Evolutionary conservation across 2,797 vertebrate species (phyloP).

Genomic region (Helarctos malayanus): DNA sequence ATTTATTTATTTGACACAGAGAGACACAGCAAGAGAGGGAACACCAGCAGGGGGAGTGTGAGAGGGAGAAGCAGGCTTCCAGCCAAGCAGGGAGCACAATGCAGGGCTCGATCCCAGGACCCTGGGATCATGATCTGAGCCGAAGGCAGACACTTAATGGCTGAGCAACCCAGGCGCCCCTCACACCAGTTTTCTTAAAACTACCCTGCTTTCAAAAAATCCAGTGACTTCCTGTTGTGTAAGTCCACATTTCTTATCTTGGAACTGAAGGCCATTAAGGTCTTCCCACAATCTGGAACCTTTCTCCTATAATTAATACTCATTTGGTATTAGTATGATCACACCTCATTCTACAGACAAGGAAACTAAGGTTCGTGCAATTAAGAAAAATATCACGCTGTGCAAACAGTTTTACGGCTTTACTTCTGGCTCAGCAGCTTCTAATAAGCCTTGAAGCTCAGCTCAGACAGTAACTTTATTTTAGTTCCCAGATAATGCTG

Average conservation of each 20-base stretch:
- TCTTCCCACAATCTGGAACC: background rate
- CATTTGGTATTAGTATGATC: constrained; percentile 5
- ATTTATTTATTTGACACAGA: no score
- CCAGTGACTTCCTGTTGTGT: background rate
- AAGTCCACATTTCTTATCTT: constrained; percentile 20
- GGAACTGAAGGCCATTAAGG: background rate
- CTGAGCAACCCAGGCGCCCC: no score
- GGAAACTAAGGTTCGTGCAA: background rate
- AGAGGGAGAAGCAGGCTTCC: no score
- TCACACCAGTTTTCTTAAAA: background rate
- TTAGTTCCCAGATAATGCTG: background rate
- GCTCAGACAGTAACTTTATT: constrained; percentile 23
- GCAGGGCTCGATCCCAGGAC: no score
- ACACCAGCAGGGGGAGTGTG: no score
- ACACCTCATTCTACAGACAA: constrained; percentile 29
- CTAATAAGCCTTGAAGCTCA: constrained; percentile 39
- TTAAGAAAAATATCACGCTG: constrained; percentile 5
- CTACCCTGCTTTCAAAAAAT: background rate
- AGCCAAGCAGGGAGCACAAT: no score
- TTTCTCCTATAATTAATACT: constrained; percentile 4
- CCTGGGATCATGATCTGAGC: no score
- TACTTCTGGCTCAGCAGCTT: background rate
- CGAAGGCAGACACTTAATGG: no score
- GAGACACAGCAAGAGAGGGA: no score
- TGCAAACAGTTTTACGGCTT: constrained; percentile 31